Evolutionary conservation across 2,888 invertebrate genomes (phyloP).

Genomic region (Acrobasis suavella): DNA sequence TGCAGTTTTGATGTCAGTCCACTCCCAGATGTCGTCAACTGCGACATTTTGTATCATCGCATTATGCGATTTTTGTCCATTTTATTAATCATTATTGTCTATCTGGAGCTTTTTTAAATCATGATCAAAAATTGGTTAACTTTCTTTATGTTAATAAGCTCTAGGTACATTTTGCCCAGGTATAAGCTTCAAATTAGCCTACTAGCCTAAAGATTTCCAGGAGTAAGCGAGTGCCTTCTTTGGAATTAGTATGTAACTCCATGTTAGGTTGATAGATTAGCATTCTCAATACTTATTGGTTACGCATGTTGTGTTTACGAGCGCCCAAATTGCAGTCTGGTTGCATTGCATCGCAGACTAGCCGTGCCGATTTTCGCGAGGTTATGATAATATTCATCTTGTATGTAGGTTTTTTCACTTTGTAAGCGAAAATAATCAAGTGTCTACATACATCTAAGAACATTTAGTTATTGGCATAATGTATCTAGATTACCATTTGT

Average conservation of each 20-base stretch:
- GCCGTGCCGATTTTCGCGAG: slow-evolving; percentile 5
- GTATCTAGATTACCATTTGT: too few species aligned
- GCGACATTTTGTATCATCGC: too few species aligned
- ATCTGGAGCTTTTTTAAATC: too few species aligned
- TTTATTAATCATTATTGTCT: too few species aligned
- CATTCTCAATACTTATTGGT: slow-evolving; percentile 21
- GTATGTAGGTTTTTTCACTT: background rate
- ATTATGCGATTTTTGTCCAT: too few species aligned
- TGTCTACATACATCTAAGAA: background rate
- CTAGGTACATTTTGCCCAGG: too few species aligned
- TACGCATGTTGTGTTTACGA: slow-evolving; percentile 18
- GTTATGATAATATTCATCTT: slow-evolving; percentile 21
- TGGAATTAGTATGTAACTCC: slow-evolving; percentile 12
- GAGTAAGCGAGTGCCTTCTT: slow-evolving; percentile 1
- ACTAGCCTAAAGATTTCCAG: slow-evolving; percentile 3
- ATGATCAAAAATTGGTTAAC: too few species aligned
- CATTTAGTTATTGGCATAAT: too few species aligned
- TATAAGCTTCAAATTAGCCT: background rate
- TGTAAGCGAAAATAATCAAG: slow-evolving; percentile 4
- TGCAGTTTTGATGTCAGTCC: too few species aligned
- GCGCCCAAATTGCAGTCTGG: slow-evolving; percentile 18
- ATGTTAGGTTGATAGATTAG: slow-evolving; percentile 14
- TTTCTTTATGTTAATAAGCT: too few species aligned
- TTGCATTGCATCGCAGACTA: slow-evolving; percentile 16
- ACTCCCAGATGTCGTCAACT: too few species aligned